Evolutionary conservation across 2,113 vertebrate genomes (phyloP).

Genomic region (Hippoglossus stenolepis): DNA sequence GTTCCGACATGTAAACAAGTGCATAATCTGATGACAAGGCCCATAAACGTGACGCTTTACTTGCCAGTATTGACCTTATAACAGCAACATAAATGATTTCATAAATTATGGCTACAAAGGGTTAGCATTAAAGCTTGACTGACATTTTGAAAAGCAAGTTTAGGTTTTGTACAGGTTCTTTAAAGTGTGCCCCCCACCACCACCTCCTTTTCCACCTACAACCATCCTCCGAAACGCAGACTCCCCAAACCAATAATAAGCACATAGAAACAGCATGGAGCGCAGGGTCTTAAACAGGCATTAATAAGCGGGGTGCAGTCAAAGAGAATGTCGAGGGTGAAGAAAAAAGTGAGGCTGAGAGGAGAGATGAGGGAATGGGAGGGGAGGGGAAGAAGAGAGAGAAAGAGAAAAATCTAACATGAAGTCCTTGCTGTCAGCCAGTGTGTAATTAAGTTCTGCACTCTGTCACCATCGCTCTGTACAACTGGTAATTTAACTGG

Average conservation of each 20-base stretch:
- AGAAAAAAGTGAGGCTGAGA: constrained; percentile 8
- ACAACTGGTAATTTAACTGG: constrained; percentile 79
- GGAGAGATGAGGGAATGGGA: constrained; percentile 10
- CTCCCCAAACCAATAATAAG: constrained; percentile 37
- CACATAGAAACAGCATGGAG: constrained; percentile 12
- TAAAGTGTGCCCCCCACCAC: neutral
- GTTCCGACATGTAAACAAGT: constrained; percentile 2
- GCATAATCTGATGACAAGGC: neutral
- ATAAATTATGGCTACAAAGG: neutral
- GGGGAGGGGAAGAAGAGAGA: constrained; percentile 21
- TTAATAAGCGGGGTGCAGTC: constrained; percentile 34
- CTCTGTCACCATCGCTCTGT: constrained; percentile 72
- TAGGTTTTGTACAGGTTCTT: neutral
- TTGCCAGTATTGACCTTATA: neutral
- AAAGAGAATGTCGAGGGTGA: constrained; percentile 18
- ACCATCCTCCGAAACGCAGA: neutral
- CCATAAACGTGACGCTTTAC: neutral
- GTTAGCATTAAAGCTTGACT: neutral
- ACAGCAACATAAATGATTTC: neutral
- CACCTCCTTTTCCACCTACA: neutral
- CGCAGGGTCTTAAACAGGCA: constrained; percentile 1
- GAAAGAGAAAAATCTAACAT: constrained; percentile 50
- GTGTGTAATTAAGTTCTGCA: constrained; percentile 80
- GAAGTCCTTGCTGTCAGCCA: constrained; percentile 70
- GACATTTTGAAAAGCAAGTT: neutral